Evolutionary conservation across 2,888 invertebrate species (phyloP).

Genomic region (Sesia apiformis): DNA sequence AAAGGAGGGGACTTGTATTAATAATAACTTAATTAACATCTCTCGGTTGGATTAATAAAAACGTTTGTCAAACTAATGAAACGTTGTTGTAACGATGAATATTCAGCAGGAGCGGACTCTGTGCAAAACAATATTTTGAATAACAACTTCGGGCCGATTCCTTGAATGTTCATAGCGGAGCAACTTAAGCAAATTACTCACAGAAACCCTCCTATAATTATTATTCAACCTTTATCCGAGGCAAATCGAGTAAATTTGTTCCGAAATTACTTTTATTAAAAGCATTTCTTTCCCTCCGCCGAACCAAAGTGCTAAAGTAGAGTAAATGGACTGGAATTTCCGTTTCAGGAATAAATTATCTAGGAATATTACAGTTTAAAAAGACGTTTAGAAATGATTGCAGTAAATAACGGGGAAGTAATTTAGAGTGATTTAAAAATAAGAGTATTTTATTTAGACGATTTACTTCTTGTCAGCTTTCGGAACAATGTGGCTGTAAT

Average conservation of each 20-base stretch:
- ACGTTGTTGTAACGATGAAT: slow-evolving; percentile 28
- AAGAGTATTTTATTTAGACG: neutral
- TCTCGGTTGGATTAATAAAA: slow-evolving; percentile 4
- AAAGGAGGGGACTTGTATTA: no score
- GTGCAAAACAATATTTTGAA: slow-evolving; percentile 31
- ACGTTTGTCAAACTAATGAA: slow-evolving; percentile 20
- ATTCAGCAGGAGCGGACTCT: slow-evolving; percentile 25
- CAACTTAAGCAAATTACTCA: slow-evolving; percentile 50
- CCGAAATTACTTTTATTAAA: slow-evolving; percentile 67
- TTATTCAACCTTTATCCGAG: slow-evolving; percentile 61
- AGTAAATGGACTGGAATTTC: slow-evolving; percentile 67
- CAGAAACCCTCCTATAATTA: slow-evolving; percentile 43
- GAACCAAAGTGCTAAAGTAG: slow-evolving; percentile 64
- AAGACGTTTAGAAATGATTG: slow-evolving; percentile 19
- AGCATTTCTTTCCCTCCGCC: slow-evolving; percentile 60
- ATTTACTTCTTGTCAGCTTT: neutral
- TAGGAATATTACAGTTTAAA: slow-evolving; percentile 42
- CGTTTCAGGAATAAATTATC: slow-evolving; percentile 58
- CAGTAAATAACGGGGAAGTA: slow-evolving; percentile 13
- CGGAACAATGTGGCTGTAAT: neutral
- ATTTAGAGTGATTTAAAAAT: neutral
- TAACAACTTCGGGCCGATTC: slow-evolving; percentile 18
- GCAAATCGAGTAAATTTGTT: slow-evolving; percentile 62
- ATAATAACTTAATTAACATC: neutral
- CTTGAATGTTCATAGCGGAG: slow-evolving; percentile 26